phyloP scores from a whole-genome alignment of 2,797 vertebrate species.

The Rhodeus uyekii region DNA sequence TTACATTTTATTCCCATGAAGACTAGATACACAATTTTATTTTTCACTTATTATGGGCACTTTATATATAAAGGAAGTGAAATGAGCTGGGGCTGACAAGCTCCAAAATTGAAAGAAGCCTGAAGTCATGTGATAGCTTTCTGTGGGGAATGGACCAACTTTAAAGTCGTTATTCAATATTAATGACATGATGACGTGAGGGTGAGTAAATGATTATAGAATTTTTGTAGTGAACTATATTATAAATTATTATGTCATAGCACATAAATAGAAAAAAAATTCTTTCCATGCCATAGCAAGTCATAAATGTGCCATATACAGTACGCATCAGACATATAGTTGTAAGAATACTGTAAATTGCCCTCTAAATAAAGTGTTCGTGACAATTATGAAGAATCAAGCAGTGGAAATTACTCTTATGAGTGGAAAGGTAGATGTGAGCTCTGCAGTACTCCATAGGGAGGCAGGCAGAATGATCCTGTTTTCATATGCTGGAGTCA shows the following conservation, averaged over 20 bases:
- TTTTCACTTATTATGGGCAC: not conserved
- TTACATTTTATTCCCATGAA: not conserved
- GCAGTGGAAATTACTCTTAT: conserved; percentile 52
- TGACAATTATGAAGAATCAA: conserved; percentile 52
- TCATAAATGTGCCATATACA: conserved; percentile 8
- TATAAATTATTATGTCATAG: not conserved
- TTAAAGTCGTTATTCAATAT: not conserved
- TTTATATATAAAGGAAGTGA: not conserved
- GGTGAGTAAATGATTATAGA: not conserved
- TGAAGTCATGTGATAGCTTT: not conserved
- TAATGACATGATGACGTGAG: not conserved
- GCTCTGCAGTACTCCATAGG: conserved; percentile 59
- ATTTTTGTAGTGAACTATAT: not conserved
- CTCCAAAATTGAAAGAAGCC: not conserved
- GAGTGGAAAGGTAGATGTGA: conserved; percentile 66
- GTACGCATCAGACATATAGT: conserved; percentile 13
- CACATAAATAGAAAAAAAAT: not conserved
- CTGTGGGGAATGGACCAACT: not conserved
- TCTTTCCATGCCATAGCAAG: not conserved
- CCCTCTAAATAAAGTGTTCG: conserved; percentile 30
- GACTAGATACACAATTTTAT: not conserved
- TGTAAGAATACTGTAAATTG: conserved; percentile 28
- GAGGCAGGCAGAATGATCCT: conserved; percentile 70
- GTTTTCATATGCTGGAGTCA: conserved; percentile 76
- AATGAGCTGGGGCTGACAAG: not conserved